Percentiles rank a stretch among this genome's conserved stretches.
phyloP scores from a whole-genome alignment of 2,113 vertebrate species.

The Callospermophilus lateralis region DNA sequence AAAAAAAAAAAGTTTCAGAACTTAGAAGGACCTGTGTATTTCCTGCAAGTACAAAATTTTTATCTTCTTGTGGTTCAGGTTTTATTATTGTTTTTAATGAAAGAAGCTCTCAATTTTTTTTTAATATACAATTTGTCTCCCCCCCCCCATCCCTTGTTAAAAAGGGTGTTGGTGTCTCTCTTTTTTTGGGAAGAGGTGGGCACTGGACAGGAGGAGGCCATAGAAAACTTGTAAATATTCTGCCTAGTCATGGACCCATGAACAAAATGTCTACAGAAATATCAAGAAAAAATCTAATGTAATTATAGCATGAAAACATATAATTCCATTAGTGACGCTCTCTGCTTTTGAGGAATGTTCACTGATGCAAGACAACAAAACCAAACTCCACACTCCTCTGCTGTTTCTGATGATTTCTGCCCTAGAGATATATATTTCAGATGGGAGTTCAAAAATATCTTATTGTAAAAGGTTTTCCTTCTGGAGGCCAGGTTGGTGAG shows the following conservation, averaged over 20 bases:
- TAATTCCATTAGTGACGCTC: conserved; percentile 84
- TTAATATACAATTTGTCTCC: not conserved
- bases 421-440: conserved; percentile 72
- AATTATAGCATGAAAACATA: conserved; percentile 82
- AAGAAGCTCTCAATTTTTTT: not conserved
- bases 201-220: not conserved
- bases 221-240: conserved; percentile 71
- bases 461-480: conserved; percentile 53
- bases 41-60: not conserved
- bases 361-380: conserved; percentile 73
- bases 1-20: not conserved
- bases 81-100: not conserved
- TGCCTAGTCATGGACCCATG: conserved; percentile 69
- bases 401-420: conserved; percentile 71
- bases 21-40: not conserved
- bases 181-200: not conserved
- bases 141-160: not conserved
- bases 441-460: conserved; percentile 42
- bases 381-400: not conserved
- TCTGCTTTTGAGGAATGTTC: conserved; percentile 82
- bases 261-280: conserved; percentile 77
- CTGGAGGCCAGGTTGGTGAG: conserved; percentile 3
- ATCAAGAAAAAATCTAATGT: conserved; percentile 80
- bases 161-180: not conserved
- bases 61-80: not conserved